Evolutionary conservation across 2,113 vertebrate genomes (phyloP).

Genomic region (Brienomyrus brachyistius): DNA sequence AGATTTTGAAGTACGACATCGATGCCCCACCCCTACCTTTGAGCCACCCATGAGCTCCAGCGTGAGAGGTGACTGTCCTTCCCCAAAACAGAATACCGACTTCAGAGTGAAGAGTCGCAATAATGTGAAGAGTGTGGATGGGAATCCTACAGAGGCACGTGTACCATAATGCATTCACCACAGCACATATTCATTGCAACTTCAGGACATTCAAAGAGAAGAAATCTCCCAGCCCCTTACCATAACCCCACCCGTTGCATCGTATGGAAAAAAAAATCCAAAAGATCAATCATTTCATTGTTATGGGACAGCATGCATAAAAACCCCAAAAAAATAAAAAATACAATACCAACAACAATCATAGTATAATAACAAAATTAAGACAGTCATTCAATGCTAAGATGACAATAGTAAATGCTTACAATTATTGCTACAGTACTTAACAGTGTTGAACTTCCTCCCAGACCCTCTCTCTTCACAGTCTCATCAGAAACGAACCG

Average conservation of each 20-base stretch:
- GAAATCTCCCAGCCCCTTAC: conserved; percentile 30
- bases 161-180: conserved; percentile 47
- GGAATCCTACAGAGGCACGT: not conserved
- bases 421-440: conserved; percentile 78
- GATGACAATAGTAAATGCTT: conserved; percentile 69
- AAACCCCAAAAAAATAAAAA: conserved; percentile 34
- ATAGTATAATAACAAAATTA: conserved; percentile 55
- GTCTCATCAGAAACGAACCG: conserved; percentile 55
- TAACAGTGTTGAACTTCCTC: conserved; percentile 58
- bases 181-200: conserved; percentile 49
- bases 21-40: conserved; percentile 18
- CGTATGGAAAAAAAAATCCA: conserved; percentile 27
- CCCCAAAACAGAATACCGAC: not conserved
- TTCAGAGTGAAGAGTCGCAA: not conserved
- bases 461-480: conserved; percentile 63
- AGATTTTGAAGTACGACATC: conserved; percentile 44
- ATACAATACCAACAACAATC: conserved; percentile 33
- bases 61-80: not conserved
- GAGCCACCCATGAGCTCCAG: not conserved
- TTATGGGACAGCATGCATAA: conserved; percentile 69
- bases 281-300: conserved; percentile 51
- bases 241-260: conserved; percentile 18
- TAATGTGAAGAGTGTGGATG: not conserved
- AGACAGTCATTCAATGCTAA: conserved; percentile 72
- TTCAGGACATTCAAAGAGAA: conserved; percentile 61